Evolutionary conservation across 2,797 vertebrate genomes (phyloP), one percentile per base, ranked within the genome.

Genomic region (Scarus forsteni): DNA sequence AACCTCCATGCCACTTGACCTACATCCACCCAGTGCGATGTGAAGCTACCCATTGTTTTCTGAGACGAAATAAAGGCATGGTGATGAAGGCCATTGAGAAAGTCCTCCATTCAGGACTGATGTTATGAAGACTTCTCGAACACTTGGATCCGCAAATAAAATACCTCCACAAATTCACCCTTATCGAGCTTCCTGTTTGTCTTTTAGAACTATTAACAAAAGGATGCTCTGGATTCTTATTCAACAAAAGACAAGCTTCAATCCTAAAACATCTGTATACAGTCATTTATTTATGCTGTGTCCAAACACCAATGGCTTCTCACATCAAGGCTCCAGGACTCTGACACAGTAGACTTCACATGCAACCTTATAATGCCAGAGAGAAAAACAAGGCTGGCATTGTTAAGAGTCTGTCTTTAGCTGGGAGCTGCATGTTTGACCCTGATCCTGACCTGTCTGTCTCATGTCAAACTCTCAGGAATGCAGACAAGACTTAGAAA

Each of bases 301-400:
- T 61, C 49, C 40, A 39, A 61, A 52, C 36, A 49, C 43, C 43
- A 73, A 70, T 59, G 10, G 55, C 57, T 67, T 83, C 35, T 55
- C 36, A 40, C 69, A 73, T 64, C 45, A 62, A 10, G 66, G 39
- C 79, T 56, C 7, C 38, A 52, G 14, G 51, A 45, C 15, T 40
- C 43, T 68, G 63, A 66, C 42, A 18, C 15, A 10, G 61, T 5
- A 1, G 48, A 66, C 67, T 55, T 69, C 40, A 71, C 71, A 62
- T 57, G 27, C 46, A 55, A 59, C 63, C 57, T 67, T 40, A 59
- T 73, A 77, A 80, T 50, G 40, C 50, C 9, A 38, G 39, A 40
- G 50, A 44, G 39, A 64, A 71, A 75, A 35, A 84, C 77, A 73
- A 88, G 66, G 58, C 19, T 27, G 44, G 27, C 60, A 70, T 79